These are phyloP conservation scores for Muscicapa adusta DNA, from an alignment of 2,113 vertebrate species.

Conservation along the genomic window DNA sequence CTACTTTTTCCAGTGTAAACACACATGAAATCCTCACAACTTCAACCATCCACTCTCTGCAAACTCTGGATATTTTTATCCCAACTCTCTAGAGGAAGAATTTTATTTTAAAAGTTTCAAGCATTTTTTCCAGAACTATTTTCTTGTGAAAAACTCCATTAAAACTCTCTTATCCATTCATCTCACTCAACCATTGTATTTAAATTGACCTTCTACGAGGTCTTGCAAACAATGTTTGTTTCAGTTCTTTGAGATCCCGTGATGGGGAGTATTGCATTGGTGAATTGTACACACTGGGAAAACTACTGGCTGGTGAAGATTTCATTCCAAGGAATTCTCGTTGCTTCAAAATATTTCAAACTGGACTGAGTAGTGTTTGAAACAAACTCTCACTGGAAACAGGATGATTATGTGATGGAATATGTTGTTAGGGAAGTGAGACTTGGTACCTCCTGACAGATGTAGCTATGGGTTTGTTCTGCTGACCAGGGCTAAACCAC, in stretches of 20 bases:
- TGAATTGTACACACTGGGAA: too few relatives aligned
- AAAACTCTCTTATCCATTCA: neutral
- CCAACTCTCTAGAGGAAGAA: accelerated
- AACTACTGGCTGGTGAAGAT: neutral
- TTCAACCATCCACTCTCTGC: neutral
- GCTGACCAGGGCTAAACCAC: neutral
- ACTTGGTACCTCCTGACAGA: accelerated
- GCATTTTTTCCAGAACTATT: neutral
- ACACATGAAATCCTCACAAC: accelerated
- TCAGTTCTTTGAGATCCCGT: neutral
- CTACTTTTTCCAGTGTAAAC: neutral
- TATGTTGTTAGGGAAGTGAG: accelerated
- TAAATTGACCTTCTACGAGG: neutral
- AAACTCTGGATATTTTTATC: neutral
- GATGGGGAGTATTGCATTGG: neutral
- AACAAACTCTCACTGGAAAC: neutral
- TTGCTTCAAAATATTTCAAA: neutral
- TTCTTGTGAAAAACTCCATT: neutral
- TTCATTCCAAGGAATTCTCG: neutral
- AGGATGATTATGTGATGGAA: neutral
- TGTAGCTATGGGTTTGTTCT: neutral
- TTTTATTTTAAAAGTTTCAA: neutral
- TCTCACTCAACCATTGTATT: neutral
- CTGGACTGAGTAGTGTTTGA: neutral
- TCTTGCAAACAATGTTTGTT: neutral